Percentiles rank a stretch among this genome's conserved stretches.
These are phyloP conservation scores for Gastrophryne carolinensis DNA, from an alignment of 2,797 vertebrate genomes.

Conservation along the genomic window DNA sequence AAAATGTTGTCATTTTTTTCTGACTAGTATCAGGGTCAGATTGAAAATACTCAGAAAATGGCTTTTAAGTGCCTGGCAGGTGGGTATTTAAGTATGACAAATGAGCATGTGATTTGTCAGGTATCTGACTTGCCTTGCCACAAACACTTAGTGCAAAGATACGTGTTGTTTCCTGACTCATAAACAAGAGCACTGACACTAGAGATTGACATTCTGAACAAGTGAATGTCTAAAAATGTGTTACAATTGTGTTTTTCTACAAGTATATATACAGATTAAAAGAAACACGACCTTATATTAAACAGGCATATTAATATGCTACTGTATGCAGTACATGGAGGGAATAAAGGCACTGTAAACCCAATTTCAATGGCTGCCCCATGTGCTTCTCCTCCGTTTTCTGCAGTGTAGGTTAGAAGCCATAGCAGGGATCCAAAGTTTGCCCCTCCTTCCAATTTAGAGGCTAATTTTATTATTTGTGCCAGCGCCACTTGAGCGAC, in stretches of 20 bases:
- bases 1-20: constrained; percentile 38
- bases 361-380: too few species aligned
- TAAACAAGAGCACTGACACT: constrained; percentile 19
- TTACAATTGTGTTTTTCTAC: background rate
- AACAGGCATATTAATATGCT: too few species aligned
- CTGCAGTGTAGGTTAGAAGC: too few species aligned
- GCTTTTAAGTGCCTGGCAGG: constrained; percentile 34
- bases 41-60: constrained; percentile 19
- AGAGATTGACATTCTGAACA: background rate
- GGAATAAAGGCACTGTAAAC: too few species aligned
- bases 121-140: background rate
- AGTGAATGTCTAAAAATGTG: constrained; percentile 12
- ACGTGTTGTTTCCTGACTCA: background rate
- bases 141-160: constrained; percentile 11
- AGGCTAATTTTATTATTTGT: too few species aligned
- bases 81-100: constrained; percentile 30
- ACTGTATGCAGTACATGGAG: too few species aligned
- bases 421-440: too few species aligned
- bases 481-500: too few species aligned
- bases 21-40: constrained; percentile 35
- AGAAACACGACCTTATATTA: background rate
- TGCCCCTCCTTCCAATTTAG: too few species aligned
- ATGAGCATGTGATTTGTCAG: constrained; percentile 21
- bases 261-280: background rate
- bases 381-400: too few species aligned